These are phyloP conservation scores for Notiomystis cincta DNA, from an alignment of 2,113 vertebrate species.

Conservation along the genomic window DNA sequence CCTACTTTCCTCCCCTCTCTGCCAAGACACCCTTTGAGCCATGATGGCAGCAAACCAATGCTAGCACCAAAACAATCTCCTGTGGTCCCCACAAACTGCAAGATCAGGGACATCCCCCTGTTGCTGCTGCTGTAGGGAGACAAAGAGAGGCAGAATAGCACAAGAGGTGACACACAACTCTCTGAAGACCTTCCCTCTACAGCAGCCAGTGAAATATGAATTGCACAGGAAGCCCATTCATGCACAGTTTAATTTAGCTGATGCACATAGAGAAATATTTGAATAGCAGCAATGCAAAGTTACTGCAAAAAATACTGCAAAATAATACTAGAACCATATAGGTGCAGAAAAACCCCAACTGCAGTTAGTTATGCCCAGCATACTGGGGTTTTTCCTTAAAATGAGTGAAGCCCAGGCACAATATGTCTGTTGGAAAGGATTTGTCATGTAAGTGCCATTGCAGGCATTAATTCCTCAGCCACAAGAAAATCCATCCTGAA, in stretches of 20 bases:
- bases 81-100: background rate
- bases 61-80: background rate
- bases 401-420: background rate
- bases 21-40: background rate
- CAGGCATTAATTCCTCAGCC: background rate
- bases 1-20: background rate
- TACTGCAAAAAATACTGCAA: background rate
- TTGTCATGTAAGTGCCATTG: background rate
- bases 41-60: background rate
- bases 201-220: background rate
- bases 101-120: background rate
- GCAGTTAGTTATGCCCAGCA: background rate
- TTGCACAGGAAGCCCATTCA: background rate
- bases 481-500: slow-evolving; percentile 30
- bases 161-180: background rate
- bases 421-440: background rate
- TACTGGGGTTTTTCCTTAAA: background rate
- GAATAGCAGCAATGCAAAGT: background rate
- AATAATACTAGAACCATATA: background rate
- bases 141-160: background rate
- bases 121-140: background rate
- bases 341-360: background rate
- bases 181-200: background rate
- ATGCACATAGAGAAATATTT: background rate
- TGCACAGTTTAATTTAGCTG: background rate